phyloP scores from a whole-genome alignment of 2,797 vertebrate genomes.

The Sebastes hubbsi region DNA sequence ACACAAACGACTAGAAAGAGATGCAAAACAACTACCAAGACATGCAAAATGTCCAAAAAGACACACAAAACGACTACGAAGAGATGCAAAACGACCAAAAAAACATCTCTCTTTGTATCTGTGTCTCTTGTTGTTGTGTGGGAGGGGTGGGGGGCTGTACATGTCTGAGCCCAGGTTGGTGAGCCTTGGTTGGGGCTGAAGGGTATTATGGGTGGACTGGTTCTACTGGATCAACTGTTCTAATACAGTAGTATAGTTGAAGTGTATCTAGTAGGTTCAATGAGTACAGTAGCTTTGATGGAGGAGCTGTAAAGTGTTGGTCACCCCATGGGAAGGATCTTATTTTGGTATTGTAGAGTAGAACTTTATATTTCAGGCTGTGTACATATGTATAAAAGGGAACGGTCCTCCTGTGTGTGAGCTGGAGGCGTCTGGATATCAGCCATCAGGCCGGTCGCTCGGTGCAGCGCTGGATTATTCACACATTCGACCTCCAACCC shows the following conservation, averaged over 20 bases:
- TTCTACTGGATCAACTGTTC: too few species aligned
- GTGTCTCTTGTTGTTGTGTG: too few species aligned
- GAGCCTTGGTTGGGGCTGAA: too few species aligned
- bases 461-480: slow-evolving; percentile 61
- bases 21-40: not conserved
- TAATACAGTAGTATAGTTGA: too few species aligned
- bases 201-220: too few species aligned
- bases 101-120: too few species aligned
- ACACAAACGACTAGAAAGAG: not conserved
- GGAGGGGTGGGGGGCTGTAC: too few species aligned
- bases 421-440: slow-evolving; percentile 65
- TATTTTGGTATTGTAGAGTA: not conserved
- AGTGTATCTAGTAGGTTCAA: not conserved
- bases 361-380: not conserved
- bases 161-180: too few species aligned
- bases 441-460: slow-evolving; percentile 54
- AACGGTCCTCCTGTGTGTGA: not conserved
- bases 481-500: slow-evolving; percentile 60
- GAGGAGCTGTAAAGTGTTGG: not conserved
- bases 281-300: not conserved
- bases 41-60: too few species aligned
- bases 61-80: too few species aligned
- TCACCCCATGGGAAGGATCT: not conserved
- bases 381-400: slow-evolving; percentile 12
- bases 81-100: too few species aligned